phyloP scores from a whole-genome alignment of 1,140 invertebrate genomes.

The Colletes gigas region DNA sequence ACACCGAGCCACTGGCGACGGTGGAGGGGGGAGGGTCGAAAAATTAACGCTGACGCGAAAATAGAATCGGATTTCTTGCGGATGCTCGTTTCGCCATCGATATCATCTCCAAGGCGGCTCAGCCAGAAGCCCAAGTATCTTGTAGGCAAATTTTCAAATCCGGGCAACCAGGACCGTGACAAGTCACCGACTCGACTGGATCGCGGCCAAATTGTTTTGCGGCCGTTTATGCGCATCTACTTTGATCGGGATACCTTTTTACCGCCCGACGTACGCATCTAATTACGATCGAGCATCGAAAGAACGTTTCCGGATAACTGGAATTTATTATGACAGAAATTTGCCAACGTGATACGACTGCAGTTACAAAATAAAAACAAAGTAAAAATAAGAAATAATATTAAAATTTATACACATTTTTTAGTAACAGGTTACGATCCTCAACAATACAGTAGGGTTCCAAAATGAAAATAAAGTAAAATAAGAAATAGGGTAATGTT shows the following conservation, averaged over 20 bases:
- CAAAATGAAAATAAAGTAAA: too few species aligned
- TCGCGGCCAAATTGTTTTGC: conserved; percentile 37
- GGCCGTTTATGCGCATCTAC: conserved; percentile 33
- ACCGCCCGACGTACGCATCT: not conserved
- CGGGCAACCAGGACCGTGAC: not conserved
- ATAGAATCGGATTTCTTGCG: not conserved
- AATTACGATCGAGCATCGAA: not conserved
- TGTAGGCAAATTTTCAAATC: conserved; percentile 36
- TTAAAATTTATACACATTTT: too few species aligned
- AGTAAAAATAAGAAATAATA: too few species aligned
- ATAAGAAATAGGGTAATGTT: too few species aligned
- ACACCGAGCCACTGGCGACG: too few species aligned
- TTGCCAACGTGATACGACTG: too few species aligned
- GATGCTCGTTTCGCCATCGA: conserved; percentile 27
- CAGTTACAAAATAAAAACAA: too few species aligned
- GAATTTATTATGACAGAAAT: too few species aligned
- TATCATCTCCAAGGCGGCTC: conserved; percentile 9
- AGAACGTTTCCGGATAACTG: too few species aligned
- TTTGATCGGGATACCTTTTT: conserved; percentile 3
- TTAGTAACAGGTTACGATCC: too few species aligned
- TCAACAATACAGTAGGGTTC: too few species aligned
- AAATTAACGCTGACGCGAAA: not conserved
- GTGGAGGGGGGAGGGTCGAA: not conserved
- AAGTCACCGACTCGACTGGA: conserved; percentile 25
- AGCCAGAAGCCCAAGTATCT: conserved; percentile 39